Evolutionary conservation across 2,113 vertebrate genomes (phyloP), one percentile per base, ranked within the genome.

Genomic region (Macquaria ambigua): DNA sequence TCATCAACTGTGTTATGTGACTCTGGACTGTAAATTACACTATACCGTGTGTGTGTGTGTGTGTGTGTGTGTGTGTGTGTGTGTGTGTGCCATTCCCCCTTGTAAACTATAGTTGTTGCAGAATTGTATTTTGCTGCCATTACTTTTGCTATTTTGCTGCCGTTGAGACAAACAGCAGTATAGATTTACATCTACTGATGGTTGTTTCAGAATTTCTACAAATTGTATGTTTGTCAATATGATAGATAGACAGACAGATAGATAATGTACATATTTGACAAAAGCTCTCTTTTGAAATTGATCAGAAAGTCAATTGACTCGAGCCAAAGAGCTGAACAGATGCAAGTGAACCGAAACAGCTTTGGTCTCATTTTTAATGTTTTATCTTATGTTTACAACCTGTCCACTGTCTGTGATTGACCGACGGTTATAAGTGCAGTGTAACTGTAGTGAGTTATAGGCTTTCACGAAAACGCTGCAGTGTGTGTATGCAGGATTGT

Each of bases 321-420:
- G 2, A 41, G 25, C 16, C 5, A 21, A 9, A 21, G 8, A 34
- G 21, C 39, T 43, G 4, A 64, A 37, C 20, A 23, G 20, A 83
- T 53, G 8, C 9, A 69, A 70, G 69, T 56, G 14, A 46, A 61
- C 21, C 10, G 2, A 79, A 76, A 20, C 50, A 34, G 21, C n/a
- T 71, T 34, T 70, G 12, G 46, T 59, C 71, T 52, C 1, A 78
- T 63, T 67, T 83, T 50, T 52, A 18, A 31, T 46, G 10, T 81
- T 66, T 59, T 61, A 25, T 58, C 25, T 79, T 14, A 34, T 61
- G 69, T 79, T 79, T 71, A 67, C 43, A 52, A 56, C 71, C 21
- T 67, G 34, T 66, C 21, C 14, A 16, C 25, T 67, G 74, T 70
- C 15, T 72, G 53, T 69, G 55, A 79, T 59, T 68, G 39, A 72